phyloP scores from a whole-genome alignment of 2,797 vertebrate species.

The Corythornis leucogaster region DNA sequence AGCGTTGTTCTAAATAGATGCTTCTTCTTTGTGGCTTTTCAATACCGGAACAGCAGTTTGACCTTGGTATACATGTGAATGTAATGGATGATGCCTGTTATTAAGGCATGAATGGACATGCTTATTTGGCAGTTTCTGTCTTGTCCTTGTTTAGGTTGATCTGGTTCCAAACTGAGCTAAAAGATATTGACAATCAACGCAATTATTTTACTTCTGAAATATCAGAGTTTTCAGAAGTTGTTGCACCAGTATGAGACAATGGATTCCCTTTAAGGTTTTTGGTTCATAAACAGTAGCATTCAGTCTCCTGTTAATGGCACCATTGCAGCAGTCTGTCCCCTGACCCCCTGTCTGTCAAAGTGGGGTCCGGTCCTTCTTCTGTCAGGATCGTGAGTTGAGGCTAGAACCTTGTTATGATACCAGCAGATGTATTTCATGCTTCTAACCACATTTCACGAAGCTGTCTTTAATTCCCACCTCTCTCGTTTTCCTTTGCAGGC shows the following conservation, averaged over 20 bases:
- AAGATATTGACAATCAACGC: background rate
- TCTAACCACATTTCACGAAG: background rate
- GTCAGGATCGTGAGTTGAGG: background rate
- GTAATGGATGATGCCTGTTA: background rate
- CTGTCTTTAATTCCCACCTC: background rate
- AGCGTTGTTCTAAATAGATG: background rate
- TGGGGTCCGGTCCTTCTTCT: background rate
- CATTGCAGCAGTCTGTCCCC: background rate
- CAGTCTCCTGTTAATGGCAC: background rate
- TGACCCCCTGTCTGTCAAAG: background rate
- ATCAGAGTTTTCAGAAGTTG: background rate
- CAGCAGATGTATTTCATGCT: background rate
- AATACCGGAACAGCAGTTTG: background rate
- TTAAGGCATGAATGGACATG: background rate
- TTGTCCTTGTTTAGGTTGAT: background rate
- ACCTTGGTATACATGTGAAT: background rate
- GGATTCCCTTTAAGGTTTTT: background rate
- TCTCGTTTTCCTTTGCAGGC: slow-evolving; percentile 62
- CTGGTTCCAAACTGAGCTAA: background rate
- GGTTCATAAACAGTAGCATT: background rate
- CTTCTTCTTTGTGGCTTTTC: background rate
- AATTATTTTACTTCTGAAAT: background rate
- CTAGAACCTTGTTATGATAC: background rate
- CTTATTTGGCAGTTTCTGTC: background rate
- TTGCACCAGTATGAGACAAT: background rate